Evolutionary conservation across 2,888 invertebrate genomes (phyloP).

Genomic region (Tillus elongatus): DNA sequence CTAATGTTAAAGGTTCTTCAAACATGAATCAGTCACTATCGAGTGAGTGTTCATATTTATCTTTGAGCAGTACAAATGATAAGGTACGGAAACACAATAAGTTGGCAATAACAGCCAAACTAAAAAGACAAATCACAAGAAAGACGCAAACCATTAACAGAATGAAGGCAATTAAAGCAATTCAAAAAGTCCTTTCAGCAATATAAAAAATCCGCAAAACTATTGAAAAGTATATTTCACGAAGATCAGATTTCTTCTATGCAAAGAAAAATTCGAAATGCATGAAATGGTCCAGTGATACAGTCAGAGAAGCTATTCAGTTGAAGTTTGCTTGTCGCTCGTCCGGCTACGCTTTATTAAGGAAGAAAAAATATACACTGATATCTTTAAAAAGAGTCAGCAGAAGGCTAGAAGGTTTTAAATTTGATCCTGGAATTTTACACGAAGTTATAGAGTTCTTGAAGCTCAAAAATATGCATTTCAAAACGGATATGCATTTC

Average conservation of each 20-base stretch:
- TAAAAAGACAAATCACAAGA: slow-evolving; percentile 5
- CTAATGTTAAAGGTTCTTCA: slow-evolving; percentile 4
- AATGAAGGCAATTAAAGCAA: slow-evolving; percentile 4
- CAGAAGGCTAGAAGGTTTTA: slow-evolving; percentile 7
- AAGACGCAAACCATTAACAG: slow-evolving; percentile 5
- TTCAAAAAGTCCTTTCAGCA: not conserved
- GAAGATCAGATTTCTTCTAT: slow-evolving; percentile 10
- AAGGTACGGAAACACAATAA: slow-evolving; percentile 3
- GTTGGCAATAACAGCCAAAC: not conserved
- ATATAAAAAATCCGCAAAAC: slow-evolving; percentile 4
- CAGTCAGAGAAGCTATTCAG: slow-evolving; percentile 21
- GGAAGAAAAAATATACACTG: slow-evolving; percentile 11
- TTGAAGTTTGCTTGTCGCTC: slow-evolving; percentile 15
- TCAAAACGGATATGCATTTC: slow-evolving; percentile 10
- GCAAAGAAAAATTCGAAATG: slow-evolving; percentile 7
- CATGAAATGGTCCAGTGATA: slow-evolving; percentile 13
- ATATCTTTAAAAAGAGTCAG: slow-evolving; percentile 12
- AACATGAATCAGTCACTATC: slow-evolving; percentile 5
- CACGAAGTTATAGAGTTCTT: slow-evolving; percentile 9
- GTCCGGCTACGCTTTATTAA: slow-evolving; percentile 14
- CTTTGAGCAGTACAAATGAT: slow-evolving; percentile 4
- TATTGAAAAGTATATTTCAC: slow-evolving; percentile 7
- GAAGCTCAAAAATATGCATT: slow-evolving; percentile 12
- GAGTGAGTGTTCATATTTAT: slow-evolving; percentile 1
- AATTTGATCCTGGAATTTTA: slow-evolving; percentile 9